Evolutionary conservation across 2,797 vertebrate species (phyloP).

Genomic region (Notamacropus eugenii): DNA sequence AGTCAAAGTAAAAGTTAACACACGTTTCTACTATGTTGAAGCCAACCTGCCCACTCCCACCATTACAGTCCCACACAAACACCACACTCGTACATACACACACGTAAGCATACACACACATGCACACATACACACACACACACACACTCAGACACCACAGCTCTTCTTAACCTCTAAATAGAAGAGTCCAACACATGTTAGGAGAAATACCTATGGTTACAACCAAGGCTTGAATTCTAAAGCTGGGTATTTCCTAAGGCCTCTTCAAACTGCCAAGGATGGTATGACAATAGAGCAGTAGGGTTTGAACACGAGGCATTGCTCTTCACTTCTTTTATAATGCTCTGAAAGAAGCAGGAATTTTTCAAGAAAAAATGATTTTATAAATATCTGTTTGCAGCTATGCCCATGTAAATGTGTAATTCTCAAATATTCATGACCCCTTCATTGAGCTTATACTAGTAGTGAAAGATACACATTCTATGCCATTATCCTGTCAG

Average conservation of each 20-base stretch:
- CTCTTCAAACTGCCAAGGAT: background rate
- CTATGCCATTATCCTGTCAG: background rate
- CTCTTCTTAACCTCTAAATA: background rate
- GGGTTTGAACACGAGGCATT: background rate
- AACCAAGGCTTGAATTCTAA: background rate
- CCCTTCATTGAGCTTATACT: background rate
- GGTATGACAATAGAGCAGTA: background rate
- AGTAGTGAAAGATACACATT: background rate
- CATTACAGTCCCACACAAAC: background rate
- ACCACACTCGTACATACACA: background rate
- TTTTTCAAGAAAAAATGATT: background rate
- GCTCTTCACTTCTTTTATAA: background rate
- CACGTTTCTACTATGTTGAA: background rate
- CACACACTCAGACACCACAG: background rate
- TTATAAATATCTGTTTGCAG: background rate
- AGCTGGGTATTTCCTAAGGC: background rate
- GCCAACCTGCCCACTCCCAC: background rate
- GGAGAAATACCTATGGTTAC: background rate
- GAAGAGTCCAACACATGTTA: background rate
- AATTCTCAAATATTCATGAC: background rate
- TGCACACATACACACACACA: background rate
- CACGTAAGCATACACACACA: too few relatives aligned
- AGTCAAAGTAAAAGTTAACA: background rate
- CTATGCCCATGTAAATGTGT: background rate
- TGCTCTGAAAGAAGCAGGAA: background rate